These are phyloP conservation scores for Morpho deidamia DNA, from an alignment of 2,888 invertebrate species.

Conservation along the genomic window DNA sequence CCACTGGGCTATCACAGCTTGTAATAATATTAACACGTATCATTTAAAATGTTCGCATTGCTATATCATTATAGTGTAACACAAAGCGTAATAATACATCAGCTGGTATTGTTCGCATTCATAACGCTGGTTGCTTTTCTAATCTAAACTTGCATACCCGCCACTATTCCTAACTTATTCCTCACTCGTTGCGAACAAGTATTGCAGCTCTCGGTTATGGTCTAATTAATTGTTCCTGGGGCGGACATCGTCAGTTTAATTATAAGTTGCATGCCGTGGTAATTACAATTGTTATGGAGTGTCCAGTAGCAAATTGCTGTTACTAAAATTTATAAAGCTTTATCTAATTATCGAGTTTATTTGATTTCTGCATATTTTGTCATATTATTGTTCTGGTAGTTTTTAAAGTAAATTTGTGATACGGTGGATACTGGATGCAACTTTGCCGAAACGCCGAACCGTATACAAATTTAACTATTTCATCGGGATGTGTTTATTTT, in stretches of 20 bases:
- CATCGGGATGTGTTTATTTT: no score
- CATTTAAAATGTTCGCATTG: no score
- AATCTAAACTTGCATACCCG: conserved; percentile 44
- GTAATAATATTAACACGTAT: no score
- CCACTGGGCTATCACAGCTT: no score
- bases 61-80: neutral
- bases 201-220: conserved; percentile 46
- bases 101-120: conserved; percentile 2
- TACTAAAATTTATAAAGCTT: conserved; percentile 10
- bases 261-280: conserved; percentile 41
- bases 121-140: conserved; percentile 31
- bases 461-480: no score
- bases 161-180: conserved; percentile 40
- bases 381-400: no score
- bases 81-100: neutral
- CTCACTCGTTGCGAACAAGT: conserved; percentile 41
- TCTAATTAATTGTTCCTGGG: conserved; percentile 57
- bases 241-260: conserved; percentile 56
- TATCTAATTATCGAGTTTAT: conserved; percentile 9
- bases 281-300: conserved; percentile 8
- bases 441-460: no score
- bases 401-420: no score
- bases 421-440: no score
- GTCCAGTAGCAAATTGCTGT: conserved; percentile 10
- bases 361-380: neutral